A percentile compares a stretch with the other conserved stretches of the same genome.
phyloP scores from a whole-genome alignment of 2,113 vertebrate genomes.

The Aptenodytes patagonicus region DNA sequence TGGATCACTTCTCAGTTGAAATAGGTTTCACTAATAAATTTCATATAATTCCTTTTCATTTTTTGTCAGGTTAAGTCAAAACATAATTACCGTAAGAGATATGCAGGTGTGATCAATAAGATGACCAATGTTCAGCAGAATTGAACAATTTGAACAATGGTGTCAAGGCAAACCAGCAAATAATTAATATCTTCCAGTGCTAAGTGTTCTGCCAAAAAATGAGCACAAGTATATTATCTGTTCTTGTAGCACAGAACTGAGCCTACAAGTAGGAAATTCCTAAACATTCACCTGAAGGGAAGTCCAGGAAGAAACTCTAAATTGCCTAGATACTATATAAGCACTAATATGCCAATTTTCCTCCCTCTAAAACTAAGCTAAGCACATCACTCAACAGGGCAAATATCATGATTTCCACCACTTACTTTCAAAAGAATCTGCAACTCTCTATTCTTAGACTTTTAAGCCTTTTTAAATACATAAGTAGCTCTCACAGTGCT shows the following conservation, averaged over 20 bases:
- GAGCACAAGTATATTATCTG: not conserved
- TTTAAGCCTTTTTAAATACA: constrained; percentile 41
- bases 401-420: not conserved
- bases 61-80: not conserved
- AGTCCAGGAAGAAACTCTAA: not conserved
- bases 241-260: not conserved
- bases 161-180: not conserved
- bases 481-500: constrained; percentile 27
- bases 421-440: not conserved
- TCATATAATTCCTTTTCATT: not conserved
- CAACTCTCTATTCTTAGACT: not conserved
- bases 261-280: not conserved
- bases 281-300: not conserved
- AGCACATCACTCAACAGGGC: not conserved
- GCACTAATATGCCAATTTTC: not conserved
- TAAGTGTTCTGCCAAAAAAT: not conserved
- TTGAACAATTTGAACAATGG: not conserved
- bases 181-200: not conserved
- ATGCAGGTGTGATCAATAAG: not conserved
- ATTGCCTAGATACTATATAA: not conserved
- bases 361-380: not conserved
- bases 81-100: not conserved
- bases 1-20: not conserved
- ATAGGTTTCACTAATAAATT: not conserved
- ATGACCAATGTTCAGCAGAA: not conserved